Evolutionary conservation across 2,888 invertebrate genomes (phyloP).

Genomic region (Metacarcinus magister): DNA sequence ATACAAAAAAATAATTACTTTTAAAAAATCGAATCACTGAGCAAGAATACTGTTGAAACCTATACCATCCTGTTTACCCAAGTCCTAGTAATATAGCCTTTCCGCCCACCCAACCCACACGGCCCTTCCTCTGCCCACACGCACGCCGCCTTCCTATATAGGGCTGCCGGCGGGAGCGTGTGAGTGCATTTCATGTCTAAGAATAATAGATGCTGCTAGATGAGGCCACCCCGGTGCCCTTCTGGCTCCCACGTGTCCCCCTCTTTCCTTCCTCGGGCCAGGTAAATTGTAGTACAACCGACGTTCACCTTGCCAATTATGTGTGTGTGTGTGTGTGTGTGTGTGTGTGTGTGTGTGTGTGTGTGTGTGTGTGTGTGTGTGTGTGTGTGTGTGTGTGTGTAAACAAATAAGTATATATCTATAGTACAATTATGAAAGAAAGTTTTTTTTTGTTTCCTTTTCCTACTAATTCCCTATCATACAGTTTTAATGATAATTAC

Average conservation of each 20-base stretch:
- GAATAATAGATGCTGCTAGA: conserved; percentile 60
- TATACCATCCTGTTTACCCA: conserved; percentile 37
- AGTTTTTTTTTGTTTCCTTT: too few relatives aligned
- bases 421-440: too few relatives aligned
- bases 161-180: conserved; percentile 41
- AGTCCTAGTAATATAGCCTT: conserved; percentile 7
- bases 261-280: neutral
- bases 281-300: neutral
- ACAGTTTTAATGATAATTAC: neutral
- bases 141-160: conserved; percentile 38
- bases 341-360: neutral
- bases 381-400: neutral
- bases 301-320: neutral
- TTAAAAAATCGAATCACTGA: neutral
- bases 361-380: neutral
- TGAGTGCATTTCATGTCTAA: conserved; percentile 64
- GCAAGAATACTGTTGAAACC: neutral
- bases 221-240: conserved; percentile 52
- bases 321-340: neutral
- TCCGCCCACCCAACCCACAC: neutral
- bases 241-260: neutral
- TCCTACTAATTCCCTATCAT: neutral
- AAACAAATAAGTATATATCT: too few relatives aligned
- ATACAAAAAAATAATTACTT: neutral
- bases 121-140: neutral